Evolutionary conservation across 1,140 invertebrate genomes (phyloP).

Genomic region (Drusus annulatus): DNA sequence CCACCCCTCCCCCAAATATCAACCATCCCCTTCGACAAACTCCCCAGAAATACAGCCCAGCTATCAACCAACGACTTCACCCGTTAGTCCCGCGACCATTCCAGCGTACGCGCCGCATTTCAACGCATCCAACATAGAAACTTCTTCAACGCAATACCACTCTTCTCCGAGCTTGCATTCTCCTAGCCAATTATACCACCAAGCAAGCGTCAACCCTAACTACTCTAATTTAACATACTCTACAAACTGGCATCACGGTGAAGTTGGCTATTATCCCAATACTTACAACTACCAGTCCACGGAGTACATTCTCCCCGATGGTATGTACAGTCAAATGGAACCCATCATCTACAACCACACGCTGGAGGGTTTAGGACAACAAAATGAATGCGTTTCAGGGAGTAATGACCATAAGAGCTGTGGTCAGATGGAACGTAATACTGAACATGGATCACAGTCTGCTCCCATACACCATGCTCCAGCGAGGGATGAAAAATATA

Average conservation of each 20-base stretch:
- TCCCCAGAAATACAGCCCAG: slow-evolving; percentile 66
- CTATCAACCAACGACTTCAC: slow-evolving; percentile 47
- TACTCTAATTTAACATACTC: slow-evolving; percentile 53
- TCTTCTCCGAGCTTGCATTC: slow-evolving; percentile 45
- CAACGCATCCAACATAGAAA: slow-evolving; percentile 19
- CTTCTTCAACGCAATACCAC: slow-evolving; percentile 11
- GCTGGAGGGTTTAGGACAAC: slow-evolving; percentile 40
- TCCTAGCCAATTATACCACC: slow-evolving; percentile 53
- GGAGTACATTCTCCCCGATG: slow-evolving; percentile 55
- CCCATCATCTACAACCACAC: slow-evolving; percentile 47
- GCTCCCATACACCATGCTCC: slow-evolving; percentile 22
- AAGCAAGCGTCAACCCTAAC: slow-evolving; percentile 49
- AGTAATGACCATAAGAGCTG: slow-evolving; percentile 48
- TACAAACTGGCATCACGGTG: slow-evolving; percentile 55
- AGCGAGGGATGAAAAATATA: slow-evolving; percentile 48
- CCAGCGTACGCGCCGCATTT: slow-evolving; percentile 38
- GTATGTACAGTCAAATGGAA: slow-evolving; percentile 55
- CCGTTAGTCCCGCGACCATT: slow-evolving; percentile 41
- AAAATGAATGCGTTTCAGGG: slow-evolving; percentile 35
- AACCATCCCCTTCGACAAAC: slow-evolving; percentile 62
- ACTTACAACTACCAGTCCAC: slow-evolving; percentile 52
- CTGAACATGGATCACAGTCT: slow-evolving; percentile 8
- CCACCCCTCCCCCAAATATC: slow-evolving; percentile 43
- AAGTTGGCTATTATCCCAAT: slow-evolving; percentile 53
- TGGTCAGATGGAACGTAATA: slow-evolving; percentile 40